A percentile compares a stretch with the other conserved stretches of the same genome.
Conservation (phyloP, 2,113 vertebrate species). For the Semicossyphus pulcher region DNA sequence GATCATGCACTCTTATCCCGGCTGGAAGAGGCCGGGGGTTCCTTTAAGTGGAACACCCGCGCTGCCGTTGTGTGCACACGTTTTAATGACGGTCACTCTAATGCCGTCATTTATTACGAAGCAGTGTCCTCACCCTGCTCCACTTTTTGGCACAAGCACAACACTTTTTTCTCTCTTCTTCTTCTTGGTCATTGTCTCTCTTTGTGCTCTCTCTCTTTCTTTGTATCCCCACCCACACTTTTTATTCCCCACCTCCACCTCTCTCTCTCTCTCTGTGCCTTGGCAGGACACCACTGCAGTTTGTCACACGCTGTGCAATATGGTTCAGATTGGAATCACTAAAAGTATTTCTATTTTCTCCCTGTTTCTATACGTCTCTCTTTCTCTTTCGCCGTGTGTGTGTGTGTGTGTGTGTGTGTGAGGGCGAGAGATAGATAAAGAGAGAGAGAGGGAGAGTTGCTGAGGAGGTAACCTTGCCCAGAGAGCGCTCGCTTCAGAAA, state of each 20-base stretch:
- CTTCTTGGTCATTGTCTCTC: constrained; percentile 17
- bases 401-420: constrained; percentile 20
- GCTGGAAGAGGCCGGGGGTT: constrained; percentile 37
- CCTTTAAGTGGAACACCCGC: constrained; percentile 44
- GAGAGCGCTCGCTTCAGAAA: constrained; percentile 51
- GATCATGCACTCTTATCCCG: constrained; percentile 56
- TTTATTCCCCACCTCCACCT: constrained; percentile 13
- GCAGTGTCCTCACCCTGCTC: constrained; percentile 18
- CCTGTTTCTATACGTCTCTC: not conserved
- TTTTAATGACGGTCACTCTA: constrained; percentile 50
- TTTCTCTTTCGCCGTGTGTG: not conserved
- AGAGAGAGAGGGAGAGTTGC: constrained; percentile 19
- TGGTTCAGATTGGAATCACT: constrained; percentile 41
- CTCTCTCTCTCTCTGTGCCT: not conserved
- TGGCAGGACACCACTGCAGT: constrained; percentile 54
- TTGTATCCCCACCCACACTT: constrained; percentile 7
- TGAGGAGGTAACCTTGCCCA: constrained; percentile 57
- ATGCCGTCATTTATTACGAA: constrained; percentile 32
- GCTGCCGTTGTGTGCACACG: constrained; percentile 21
- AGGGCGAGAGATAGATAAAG: constrained; percentile 9
- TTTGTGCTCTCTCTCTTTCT: not conserved
- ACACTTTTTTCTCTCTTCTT: not conserved
- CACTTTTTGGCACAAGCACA: constrained; percentile 32
- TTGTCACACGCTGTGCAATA: constrained; percentile 56
- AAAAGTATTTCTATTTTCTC: constrained; percentile 30